Evolutionary conservation across 2,888 invertebrate species (phyloP).

Genomic region (Lamellibrachia columna): DNA sequence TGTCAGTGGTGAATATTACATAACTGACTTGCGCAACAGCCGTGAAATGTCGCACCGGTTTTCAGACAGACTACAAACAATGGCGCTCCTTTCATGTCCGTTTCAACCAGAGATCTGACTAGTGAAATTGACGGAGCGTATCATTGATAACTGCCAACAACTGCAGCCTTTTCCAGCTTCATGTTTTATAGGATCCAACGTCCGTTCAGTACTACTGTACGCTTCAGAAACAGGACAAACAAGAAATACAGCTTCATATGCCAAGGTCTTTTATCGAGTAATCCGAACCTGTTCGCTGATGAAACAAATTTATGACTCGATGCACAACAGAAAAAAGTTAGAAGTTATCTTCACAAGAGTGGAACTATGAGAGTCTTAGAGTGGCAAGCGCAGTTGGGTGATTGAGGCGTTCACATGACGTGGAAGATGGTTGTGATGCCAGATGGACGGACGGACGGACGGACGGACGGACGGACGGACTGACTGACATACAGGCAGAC

Average conservation of each 20-base stretch:
- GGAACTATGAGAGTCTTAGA: not conserved
- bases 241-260: not conserved
- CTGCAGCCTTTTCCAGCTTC: not conserved
- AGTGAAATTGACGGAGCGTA: not conserved
- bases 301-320: not conserved
- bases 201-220: too few relatives aligned
- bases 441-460: conserved; percentile 27
- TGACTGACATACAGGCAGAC: too few relatives aligned
- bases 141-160: not conserved
- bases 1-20: not conserved
- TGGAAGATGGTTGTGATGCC: not conserved
- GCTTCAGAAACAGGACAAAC: too few relatives aligned
- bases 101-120: not conserved
- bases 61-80: not conserved
- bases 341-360: not conserved
- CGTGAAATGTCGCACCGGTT: not conserved
- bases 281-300: not conserved
- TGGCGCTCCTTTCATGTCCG: not conserved
- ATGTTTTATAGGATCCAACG: not conserved
- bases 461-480: conserved; percentile 23
- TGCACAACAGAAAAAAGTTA: not conserved
- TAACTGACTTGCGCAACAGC: not conserved
- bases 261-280: not conserved
- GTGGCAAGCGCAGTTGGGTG: not conserved
- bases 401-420: not conserved